phyloP scores from a whole-genome alignment of 37 sponge, comb jelly and placozoan species.

The Hormiphora californensis region DNA sequence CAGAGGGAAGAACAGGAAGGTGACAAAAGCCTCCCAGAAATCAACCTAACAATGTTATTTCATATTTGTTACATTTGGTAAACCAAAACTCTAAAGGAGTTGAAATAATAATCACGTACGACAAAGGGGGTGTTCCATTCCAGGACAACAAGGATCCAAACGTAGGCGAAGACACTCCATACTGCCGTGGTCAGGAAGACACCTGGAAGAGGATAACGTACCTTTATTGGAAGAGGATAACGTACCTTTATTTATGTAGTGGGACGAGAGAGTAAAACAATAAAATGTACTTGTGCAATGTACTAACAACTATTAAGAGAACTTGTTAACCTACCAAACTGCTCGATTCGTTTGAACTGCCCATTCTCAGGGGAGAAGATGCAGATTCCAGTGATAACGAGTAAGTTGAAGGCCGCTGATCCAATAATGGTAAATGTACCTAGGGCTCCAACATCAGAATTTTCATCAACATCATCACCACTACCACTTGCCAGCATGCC shows the following conservation, averaged over 20 bases:
- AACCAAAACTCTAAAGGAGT: no score
- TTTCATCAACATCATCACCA: not conserved
- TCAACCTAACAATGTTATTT: conserved; percentile 27
- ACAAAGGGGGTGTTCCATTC: conserved; percentile 9
- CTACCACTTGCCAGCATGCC: conserved; percentile 33
- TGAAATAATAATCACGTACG: not conserved
- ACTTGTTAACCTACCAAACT: conserved; percentile 55
- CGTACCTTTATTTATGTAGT: no score
- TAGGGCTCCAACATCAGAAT: conserved; percentile 5
- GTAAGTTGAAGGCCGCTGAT: conserved; percentile 68
- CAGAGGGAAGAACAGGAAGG: conserved; percentile 64
- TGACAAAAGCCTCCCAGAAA: conserved; percentile 61
- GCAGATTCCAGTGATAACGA: conserved; percentile 64
- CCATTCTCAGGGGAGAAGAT: conserved; percentile 58
- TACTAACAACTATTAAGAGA: no score
- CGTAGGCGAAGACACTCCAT: conserved; percentile 65
- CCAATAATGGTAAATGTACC: conserved; percentile 69
- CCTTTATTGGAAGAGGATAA: no score
- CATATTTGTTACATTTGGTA: no score
- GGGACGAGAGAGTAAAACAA: no score
- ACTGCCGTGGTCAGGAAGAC: conserved; percentile 62
- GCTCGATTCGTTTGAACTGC: conserved; percentile 52
- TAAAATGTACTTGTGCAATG: no score
- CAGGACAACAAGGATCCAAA: conserved; percentile 66
- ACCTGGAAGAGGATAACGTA: not conserved